Conservation (phyloP, 92 coral and sea anemone genomes). For the Palythoa heliodiscus region DNA sequence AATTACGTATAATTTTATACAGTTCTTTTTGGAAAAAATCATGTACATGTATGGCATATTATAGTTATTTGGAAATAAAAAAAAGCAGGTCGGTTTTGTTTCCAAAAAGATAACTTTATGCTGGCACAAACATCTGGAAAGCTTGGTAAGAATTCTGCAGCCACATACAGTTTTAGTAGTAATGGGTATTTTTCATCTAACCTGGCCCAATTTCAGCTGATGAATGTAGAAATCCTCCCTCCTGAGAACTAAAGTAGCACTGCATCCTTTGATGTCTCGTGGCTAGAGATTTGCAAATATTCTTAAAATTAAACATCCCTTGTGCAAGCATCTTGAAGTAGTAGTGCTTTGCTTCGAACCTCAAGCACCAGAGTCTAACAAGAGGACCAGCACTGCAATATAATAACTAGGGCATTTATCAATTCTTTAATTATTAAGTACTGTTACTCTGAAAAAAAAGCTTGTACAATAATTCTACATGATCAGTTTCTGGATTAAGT, state of each 20-base stretch:
- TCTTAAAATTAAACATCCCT: constrained; percentile 55
- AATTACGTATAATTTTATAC: too few species aligned
- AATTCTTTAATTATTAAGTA: not conserved
- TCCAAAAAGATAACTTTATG: too few species aligned
- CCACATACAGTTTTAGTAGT: not conserved
- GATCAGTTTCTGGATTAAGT: too few species aligned
- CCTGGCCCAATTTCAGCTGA: constrained; percentile 58
- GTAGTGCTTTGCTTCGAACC: constrained; percentile 61
- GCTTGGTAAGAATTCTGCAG: not conserved
- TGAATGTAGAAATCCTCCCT: constrained; percentile 46
- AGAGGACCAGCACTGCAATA: constrained; percentile 52
- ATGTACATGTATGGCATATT: too few species aligned
- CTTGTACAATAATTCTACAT: not conserved
- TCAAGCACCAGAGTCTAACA: constrained; percentile 56
- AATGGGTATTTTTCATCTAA: not conserved
- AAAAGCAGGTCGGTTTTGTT: not conserved
- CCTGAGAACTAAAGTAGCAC: constrained; percentile 51
- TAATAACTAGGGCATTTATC: not conserved
- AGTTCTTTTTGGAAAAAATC: too few species aligned
- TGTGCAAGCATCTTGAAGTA: constrained; percentile 50
- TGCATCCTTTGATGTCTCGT: constrained; percentile 53
- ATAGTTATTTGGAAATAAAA: not conserved
- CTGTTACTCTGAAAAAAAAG: not conserved
- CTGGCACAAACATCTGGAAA: not conserved
- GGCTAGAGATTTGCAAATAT: constrained; percentile 47